Base-by-base conservation (phyloP, 2,888 invertebrate species). In the Thecophora atra region DNA sequence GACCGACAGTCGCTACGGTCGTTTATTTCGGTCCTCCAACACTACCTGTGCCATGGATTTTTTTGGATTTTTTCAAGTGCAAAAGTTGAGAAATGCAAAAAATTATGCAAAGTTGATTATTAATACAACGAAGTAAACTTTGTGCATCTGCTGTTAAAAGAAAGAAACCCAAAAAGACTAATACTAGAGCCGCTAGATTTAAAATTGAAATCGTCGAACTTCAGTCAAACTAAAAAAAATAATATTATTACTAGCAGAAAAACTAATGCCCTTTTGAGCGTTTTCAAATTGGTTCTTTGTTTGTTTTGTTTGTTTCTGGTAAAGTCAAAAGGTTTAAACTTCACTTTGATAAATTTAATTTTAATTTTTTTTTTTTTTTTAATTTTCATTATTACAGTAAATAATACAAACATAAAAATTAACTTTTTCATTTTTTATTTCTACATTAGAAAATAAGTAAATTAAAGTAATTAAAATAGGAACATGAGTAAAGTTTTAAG, bases 61-160 rank as follows among this genome's bases (percentile, higher is more conserved):
- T 47, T 15, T 54, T 24, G 19, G 54, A 15, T 54, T n/a, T 19
- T 54, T 54, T 19, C 28, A 67, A 54, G 52, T 37, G 51, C 52
- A 70, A 65, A 71, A 65, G 58, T 66, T 66, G 67, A 67, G 67
- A 72, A 72, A 72, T 42, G 72, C 67, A 51, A 67, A 67, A 72
- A 72, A 72, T 72, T 72, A 72, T 72, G 72, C 72, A 72, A 72
- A 72, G 72, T 72, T 72, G 66, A 72, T 72, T 72, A 72, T 72
- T 72, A 67, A 67, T 72, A 72, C 72, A 72, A 72, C 67, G 62
- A 67, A 72, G 72, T 63, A 67, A 72, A 63, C 67, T 72, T 63
- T 30, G 26, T n/a, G 56, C 44, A 26, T 56, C 30, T 63, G 37
- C 28, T 3, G 42, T 17, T 17, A 37, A 42, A 24, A 58, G n/a